Percentiles rank a stretch among this genome's conserved stretches.
Evolutionary conservation across 2,888 invertebrate species (phyloP).

Genomic region (Creontiades dilutus): DNA sequence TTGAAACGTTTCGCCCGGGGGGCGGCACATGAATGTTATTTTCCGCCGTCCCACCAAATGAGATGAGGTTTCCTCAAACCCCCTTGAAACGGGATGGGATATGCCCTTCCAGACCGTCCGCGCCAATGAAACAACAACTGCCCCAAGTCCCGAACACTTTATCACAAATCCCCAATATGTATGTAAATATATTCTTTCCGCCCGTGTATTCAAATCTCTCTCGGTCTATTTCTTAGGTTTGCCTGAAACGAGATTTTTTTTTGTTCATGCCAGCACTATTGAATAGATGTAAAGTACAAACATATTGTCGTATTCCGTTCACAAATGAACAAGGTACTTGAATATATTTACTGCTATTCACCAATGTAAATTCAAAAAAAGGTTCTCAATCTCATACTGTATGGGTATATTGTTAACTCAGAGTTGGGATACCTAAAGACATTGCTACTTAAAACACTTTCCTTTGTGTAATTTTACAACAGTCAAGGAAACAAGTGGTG

Average conservation of each 20-base stretch:
- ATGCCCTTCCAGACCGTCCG: constrained; percentile 45
- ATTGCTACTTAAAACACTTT: no score
- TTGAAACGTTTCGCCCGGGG: constrained; percentile 58
- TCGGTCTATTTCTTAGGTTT: not conserved
- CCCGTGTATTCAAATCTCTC: constrained; percentile 55
- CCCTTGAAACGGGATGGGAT: not conserved
- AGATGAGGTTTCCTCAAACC: constrained; percentile 68
- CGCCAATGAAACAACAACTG: constrained; percentile 15
- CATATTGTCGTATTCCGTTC: no score
- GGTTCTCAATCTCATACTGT: no score
- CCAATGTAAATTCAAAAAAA: no score
- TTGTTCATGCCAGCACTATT: not conserved
- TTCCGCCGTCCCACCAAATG: constrained; percentile 56
- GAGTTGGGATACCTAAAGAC: no score
- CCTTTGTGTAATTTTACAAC: no score
- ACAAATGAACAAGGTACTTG: no score
- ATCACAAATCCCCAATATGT: constrained; percentile 66
- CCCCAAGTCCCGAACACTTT: constrained; percentile 16
- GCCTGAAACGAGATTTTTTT: not conserved
- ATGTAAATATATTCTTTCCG: constrained; percentile 62
- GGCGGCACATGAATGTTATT: constrained; percentile 63
- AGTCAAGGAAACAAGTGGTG: no score
- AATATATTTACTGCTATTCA: no score
- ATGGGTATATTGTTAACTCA: no score
- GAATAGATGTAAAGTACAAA: not conserved